phyloP scores from a whole-genome alignment of 2,113 vertebrate genomes.

The Sapayoa aenigma region DNA sequence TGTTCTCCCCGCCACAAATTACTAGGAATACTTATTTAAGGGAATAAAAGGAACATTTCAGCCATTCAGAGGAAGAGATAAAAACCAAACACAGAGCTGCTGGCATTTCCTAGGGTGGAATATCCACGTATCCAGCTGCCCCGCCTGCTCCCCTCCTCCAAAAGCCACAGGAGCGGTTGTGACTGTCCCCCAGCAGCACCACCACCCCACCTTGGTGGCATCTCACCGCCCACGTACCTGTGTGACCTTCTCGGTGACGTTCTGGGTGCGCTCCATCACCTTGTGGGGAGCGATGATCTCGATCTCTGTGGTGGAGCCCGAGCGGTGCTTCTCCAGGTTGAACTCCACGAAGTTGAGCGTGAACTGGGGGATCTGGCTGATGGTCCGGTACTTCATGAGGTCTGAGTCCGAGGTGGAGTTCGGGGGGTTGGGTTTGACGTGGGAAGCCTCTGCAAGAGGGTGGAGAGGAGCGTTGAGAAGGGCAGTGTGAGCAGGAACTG shows the following conservation, averaged over 20 bases:
- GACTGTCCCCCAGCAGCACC: neutral
- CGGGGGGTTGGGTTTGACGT: conserved; percentile 81
- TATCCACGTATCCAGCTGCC: neutral
- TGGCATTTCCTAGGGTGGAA: neutral
- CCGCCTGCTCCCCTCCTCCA: neutral
- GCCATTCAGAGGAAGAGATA: neutral
- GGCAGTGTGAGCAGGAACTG: neutral
- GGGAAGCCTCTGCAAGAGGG: conserved; percentile 74
- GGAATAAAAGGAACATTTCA: neutral
- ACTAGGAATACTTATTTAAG: neutral
- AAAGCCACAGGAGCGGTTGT: neutral
- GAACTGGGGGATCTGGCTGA: conserved; percentile 92
- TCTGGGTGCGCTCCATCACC: conserved; percentile 93
- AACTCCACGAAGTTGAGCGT: conserved; percentile 90
- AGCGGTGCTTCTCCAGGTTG: conserved; percentile 87
- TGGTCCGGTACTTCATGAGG: conserved; percentile 86
- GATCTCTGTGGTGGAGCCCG: conserved; percentile 89
- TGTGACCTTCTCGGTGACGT: conserved; percentile 97
- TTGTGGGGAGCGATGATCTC: conserved; percentile 97
- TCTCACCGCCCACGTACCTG: conserved; percentile 75
- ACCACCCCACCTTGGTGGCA: neutral
- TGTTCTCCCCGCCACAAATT: neutral
- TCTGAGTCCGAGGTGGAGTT: conserved; percentile 89
- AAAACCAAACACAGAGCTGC: neutral
- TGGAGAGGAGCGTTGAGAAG: neutral